phyloP scores from a whole-genome alignment of 2,113 vertebrate species.

The Rousettus leschenaultii region DNA sequence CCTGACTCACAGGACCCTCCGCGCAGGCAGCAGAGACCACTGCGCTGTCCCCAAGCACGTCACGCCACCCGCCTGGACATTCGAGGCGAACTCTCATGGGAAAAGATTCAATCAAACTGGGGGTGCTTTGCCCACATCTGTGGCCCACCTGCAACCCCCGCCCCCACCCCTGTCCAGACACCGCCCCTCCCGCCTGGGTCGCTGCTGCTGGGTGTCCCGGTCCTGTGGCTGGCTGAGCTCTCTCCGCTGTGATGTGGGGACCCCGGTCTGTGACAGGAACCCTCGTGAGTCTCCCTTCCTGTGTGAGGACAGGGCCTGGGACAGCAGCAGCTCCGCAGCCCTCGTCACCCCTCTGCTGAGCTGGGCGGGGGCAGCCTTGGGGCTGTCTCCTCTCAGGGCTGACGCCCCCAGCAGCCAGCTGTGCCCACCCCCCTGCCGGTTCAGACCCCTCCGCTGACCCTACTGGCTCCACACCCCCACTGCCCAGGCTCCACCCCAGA shows the following conservation, averaged over 20 bases:
- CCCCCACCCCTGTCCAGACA: background rate
- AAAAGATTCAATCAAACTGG: too few relatives aligned
- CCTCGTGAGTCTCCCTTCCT: background rate
- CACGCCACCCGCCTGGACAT: accelerated
- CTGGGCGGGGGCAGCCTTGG: accelerated
- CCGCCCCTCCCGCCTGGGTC: accelerated
- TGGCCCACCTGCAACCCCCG: accelerated
- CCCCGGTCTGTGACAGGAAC: background rate
- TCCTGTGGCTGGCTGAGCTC: background rate
- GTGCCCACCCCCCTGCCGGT: background rate
- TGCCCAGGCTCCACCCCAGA: background rate
- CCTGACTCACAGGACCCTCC: background rate
- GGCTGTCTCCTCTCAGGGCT: background rate
- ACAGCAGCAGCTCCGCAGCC: background rate
- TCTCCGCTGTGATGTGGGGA: background rate
- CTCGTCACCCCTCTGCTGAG: background rate
- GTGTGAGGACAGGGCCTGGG: too few relatives aligned
- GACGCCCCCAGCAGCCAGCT: background rate
- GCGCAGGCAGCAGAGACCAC: background rate
- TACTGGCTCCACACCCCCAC: background rate
- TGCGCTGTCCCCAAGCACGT: background rate
- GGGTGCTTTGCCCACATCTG: background rate
- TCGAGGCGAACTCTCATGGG: background rate
- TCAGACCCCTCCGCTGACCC: background rate
- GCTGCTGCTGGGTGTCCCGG: accelerated